A percentile compares a stretch with the other conserved stretches of the same genome.
phyloP scores from a whole-genome alignment of 1,140 invertebrate genomes.

The Drosophila arawakana region DNA sequence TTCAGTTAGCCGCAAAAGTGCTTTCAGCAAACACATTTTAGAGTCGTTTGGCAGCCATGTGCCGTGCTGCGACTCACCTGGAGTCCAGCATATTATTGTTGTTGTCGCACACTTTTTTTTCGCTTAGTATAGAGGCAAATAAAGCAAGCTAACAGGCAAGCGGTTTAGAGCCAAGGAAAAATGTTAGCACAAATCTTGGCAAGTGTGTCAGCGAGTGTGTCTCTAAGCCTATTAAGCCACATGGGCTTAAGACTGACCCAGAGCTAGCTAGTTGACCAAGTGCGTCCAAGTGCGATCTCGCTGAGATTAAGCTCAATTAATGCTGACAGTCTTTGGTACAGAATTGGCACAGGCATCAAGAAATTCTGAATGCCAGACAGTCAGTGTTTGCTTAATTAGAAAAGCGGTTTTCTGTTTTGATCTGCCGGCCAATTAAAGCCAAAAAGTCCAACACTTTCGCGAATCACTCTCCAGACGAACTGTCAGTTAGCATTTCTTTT shows the following conservation, averaged over 20 bases:
- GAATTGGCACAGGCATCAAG: conserved; percentile 62
- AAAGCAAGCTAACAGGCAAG: conserved; percentile 40
- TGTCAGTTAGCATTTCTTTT: not conserved
- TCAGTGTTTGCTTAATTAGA: conserved; percentile 55
- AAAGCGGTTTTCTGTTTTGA: conserved; percentile 39
- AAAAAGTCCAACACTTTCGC: conserved; percentile 36
- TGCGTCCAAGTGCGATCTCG: conserved; percentile 24
- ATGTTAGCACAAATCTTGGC: conserved; percentile 40
- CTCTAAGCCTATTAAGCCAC: conserved; percentile 51
- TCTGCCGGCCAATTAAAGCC: conserved; percentile 36
- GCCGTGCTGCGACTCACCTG: conserved; percentile 27
- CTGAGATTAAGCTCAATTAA: conserved; percentile 68
- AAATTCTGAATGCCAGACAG: conserved; percentile 17
- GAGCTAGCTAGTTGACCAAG: conserved; percentile 18
- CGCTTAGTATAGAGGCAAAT: conserved; percentile 46
- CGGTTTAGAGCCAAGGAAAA: conserved; percentile 36
- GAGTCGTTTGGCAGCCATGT: conserved; percentile 65
- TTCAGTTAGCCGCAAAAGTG: conserved; percentile 66
- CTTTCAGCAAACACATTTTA: conserved; percentile 42
- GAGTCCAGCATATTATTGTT: conserved; percentile 34
- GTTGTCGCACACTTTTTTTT: conserved; percentile 40
- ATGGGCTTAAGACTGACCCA: conserved; percentile 67
- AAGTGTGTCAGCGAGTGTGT: conserved; percentile 48
- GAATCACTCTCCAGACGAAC: not conserved
- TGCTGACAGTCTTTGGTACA: conserved; percentile 55